These are phyloP conservation scores for Drosophila biarmipes DNA, from an alignment of 1,140 invertebrate genomes.

Conservation along the genomic window DNA sequence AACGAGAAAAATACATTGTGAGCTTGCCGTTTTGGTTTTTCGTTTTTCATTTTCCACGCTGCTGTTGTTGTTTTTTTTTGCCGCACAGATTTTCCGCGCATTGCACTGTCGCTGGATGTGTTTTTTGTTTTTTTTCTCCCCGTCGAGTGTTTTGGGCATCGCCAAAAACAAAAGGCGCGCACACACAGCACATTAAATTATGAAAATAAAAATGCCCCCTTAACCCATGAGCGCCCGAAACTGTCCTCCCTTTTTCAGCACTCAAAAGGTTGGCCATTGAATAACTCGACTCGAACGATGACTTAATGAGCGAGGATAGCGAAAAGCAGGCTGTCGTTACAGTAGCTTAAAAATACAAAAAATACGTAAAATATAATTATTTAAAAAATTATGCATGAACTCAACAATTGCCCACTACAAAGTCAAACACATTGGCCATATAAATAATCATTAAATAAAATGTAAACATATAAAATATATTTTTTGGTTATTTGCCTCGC, in stretches of 20 bases:
- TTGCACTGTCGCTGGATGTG: constrained; percentile 54
- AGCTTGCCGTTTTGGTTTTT: constrained; percentile 38
- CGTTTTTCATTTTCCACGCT: constrained; percentile 29
- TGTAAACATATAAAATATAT: too few relatives aligned
- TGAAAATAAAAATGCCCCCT: constrained; percentile 66
- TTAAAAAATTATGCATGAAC: not conserved
- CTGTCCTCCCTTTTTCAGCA: constrained; percentile 43
- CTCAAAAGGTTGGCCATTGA: constrained; percentile 79
- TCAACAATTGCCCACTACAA: not conserved
- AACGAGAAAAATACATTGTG: constrained; percentile 30
- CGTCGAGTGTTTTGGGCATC: constrained; percentile 75
- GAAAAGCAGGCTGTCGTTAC: not conserved
- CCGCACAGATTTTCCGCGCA: constrained; percentile 71
- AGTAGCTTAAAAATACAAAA: not conserved
- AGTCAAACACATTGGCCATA: too few relatives aligned
- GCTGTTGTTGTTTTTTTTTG: constrained; percentile 50
- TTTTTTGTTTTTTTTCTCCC: constrained; percentile 13
- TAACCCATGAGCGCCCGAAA: constrained; percentile 6
- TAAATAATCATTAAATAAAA: too few relatives aligned
- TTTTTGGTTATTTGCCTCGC: too few relatives aligned
- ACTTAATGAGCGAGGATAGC: constrained; percentile 74
- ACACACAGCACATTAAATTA: constrained; percentile 72
- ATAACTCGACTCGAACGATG: constrained; percentile 75
- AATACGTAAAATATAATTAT: not conserved
- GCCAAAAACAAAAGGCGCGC: constrained; percentile 72